Evolutionary conservation across 2,888 invertebrate species (phyloP), one percentile per base, ranked within the genome.

Genomic region (Hoplodrina ambigua): DNA sequence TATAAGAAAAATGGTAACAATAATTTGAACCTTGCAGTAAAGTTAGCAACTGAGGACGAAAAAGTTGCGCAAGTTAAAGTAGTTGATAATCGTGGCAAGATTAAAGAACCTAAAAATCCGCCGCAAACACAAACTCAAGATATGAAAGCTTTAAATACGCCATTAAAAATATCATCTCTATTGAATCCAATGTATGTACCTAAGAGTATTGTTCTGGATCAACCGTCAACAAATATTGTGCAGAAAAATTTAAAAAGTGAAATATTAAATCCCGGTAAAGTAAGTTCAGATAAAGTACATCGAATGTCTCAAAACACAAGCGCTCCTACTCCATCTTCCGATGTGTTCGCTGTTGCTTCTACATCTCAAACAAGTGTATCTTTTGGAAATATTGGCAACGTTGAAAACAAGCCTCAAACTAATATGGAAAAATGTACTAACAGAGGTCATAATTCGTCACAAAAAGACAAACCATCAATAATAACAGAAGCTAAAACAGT

Each of bases 101-200:
- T 30, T 19, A 79, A 75, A 46, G 44, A 61, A 63, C 37, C 56
- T 37, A 59, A 61, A 60, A 78, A 77, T 59, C 33, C 25, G 11
- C 50, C 20, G 13, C 33, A 63, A 54, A 71, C 57, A 6, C 70
- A 67, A 57, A 25, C 44, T 4, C 25, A 64, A 53, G 80, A 70
- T 75, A 85, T 76, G 54, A 82, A 71, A 67, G 72, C 82, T 72
- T 80, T 89, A 55, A 86, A 92, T 69, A 91, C 87, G 5, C 94
- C 95, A 10, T 82, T 94, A 77, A 94, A 89, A 87, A 92, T 95
- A 86, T 95, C 95, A 13, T 92, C 94, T 2, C 83, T 95, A 55
- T 83, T 95, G 63, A 93, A 93, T 83, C 92, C 92, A 56, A 87
- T 90, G 67, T 91, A 91, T 74, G 65, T 90, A 75, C 89, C 91